These are phyloP conservation scores for Crotalus horridus DNA, from an alignment of 2,113 vertebrate genomes.

Conservation along the genomic window DNA sequence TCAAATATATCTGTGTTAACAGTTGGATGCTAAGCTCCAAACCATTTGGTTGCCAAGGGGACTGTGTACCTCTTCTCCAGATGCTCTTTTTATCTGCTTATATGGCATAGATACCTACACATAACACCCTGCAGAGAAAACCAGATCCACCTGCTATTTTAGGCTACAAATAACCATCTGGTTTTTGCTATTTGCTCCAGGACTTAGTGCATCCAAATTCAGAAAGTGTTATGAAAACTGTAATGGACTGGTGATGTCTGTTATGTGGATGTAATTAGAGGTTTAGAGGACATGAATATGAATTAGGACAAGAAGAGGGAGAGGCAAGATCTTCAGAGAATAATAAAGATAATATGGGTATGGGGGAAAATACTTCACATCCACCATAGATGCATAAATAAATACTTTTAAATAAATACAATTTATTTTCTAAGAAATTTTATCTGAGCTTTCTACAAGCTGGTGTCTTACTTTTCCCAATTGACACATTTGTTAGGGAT, in stretches of 20 bases:
- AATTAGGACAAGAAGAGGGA: not conserved
- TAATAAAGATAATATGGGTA: too few relatives aligned
- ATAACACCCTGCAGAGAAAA: not conserved
- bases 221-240: not conserved
- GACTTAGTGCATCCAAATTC: not conserved
- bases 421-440: not conserved
- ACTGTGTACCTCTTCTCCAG: not conserved
- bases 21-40: not conserved
- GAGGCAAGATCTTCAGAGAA: not conserved
- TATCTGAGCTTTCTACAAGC: not conserved
- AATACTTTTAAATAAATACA: not conserved
- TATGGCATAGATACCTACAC: not conserved
- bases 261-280: not conserved
- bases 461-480: not conserved
- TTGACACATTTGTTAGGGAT: not conserved
- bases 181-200: slow-evolving; percentile 6
- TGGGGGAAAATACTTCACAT: not conserved
- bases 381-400: too few relatives aligned
- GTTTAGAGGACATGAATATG: not conserved
- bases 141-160: slow-evolving; percentile 11
- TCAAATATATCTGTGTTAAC: not conserved
- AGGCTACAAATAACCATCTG: not conserved
- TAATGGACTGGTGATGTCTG: not conserved
- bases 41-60: slow-evolving; percentile 8
- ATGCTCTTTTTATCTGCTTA: slow-evolving; percentile 15